phyloP scores from a whole-genome alignment of 2,113 vertebrate species.

The Esox niger region DNA sequence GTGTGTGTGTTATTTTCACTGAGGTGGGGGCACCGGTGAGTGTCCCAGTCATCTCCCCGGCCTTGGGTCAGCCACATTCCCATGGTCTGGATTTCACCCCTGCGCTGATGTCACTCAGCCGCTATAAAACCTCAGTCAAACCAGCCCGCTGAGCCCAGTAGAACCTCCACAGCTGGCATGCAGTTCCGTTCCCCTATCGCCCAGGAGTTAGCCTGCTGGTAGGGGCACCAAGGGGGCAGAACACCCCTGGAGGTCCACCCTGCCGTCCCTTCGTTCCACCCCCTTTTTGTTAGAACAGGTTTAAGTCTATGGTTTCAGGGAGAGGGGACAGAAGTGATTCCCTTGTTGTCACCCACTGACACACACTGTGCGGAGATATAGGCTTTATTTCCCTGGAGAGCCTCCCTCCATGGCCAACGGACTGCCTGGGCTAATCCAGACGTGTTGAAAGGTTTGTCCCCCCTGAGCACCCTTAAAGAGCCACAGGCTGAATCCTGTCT shows the following conservation, averaged over 20 bases:
- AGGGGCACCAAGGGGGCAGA: conserved; percentile 17
- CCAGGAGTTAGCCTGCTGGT: conserved; percentile 14
- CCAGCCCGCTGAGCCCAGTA: conserved; percentile 32
- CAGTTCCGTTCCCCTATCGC: conserved; percentile 20
- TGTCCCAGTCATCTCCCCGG: conserved; percentile 14
- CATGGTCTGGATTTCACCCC: conserved; percentile 27
- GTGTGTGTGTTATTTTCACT: background rate
- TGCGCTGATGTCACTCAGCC: conserved; percentile 32
- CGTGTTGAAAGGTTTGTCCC: conserved; percentile 55
- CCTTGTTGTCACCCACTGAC: too few relatives aligned
- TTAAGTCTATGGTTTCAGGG: background rate
- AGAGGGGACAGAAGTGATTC: background rate
- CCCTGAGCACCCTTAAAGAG: conserved; percentile 32
- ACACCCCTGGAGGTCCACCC: background rate
- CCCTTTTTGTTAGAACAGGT: background rate
- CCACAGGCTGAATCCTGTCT: conserved; percentile 35
- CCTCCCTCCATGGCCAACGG: too few relatives aligned
- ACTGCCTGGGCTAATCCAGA: conserved; percentile 50
- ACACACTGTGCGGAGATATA: too few relatives aligned
- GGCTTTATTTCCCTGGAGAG: too few relatives aligned
- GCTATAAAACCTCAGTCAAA: conserved; percentile 33
- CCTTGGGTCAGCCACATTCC: conserved; percentile 37
- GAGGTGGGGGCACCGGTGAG: background rate
- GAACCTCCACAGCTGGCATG: conserved; percentile 37
- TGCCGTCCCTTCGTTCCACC: background rate